Base-by-base conservation (phyloP, 2,113 vertebrate genomes). In the Anhinga rufa region DNA sequence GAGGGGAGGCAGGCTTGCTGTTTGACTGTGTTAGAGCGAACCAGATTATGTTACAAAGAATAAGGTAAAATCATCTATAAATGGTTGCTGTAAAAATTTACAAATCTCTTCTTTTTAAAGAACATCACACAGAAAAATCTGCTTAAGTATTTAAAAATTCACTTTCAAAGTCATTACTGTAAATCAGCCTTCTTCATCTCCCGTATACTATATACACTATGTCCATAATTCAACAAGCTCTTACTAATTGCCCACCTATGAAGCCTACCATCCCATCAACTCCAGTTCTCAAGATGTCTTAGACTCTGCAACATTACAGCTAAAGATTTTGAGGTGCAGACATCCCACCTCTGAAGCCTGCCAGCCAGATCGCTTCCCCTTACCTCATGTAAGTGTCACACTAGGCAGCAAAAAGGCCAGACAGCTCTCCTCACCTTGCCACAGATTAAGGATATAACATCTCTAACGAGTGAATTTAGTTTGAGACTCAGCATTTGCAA, bases 61-160 rank as follows among this genome's bases (percentile, higher is more conserved):
- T 75, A 96, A 81, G 42, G 26, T 40, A 94, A 97, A 97, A 97
- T 95, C 74, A 95, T 77, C 81, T 82, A n/a, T 61, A 97, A 96
- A 64, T 20, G 49, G 36, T 19, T 55, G 58, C 80, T 88, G 76
- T 76, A 75, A 97, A 98, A 96, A 93, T 75, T 79, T 76, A 90
- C 11, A 11, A 58, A 90, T 69, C 72, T 93, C 78, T 93, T 93
- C 38, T 78, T 95, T 97, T 95, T 83, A 95, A 96, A 96, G 55
- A 81, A 62, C 11, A 83, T 10, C 48, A 89, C 96, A 94, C 40
- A 96, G 82, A 80, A 95, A 88, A 96, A 95, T 70, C 38, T 93
- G 71, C 36, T 82, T 11, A 87, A 82, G 66, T 62, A 77, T 85
- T 96, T 83, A 83, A 57, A 96, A 96, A 86, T 72, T 91, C 66